phyloP scores from a whole-genome alignment of 92 coral and sea anemone species.

The Blastomussa wellsi region DNA sequence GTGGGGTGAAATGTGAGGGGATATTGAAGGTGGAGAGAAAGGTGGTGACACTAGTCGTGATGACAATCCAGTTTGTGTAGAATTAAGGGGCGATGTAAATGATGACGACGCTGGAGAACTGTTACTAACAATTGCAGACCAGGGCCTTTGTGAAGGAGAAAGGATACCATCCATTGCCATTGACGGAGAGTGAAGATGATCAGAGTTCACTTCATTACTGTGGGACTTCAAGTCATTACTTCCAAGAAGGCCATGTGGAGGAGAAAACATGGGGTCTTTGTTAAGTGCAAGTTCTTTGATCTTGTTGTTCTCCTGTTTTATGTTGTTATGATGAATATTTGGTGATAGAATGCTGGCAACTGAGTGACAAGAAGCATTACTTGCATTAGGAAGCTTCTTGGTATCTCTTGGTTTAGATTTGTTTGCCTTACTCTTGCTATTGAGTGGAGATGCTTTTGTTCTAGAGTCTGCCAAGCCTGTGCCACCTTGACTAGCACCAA shows the following conservation, averaged over 20 bases:
- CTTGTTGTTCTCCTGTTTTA: conserved; percentile 50
- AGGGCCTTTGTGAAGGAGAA: conserved; percentile 77
- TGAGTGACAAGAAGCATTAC: conserved; percentile 41
- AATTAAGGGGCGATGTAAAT: conserved; percentile 82
- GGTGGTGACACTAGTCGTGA: conserved; percentile 84
- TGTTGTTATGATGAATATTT: conserved; percentile 50
- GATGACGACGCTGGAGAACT: conserved; percentile 67
- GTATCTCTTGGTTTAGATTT: conserved; percentile 60
- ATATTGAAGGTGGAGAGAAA: conserved; percentile 84
- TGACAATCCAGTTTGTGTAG: conserved; percentile 68
- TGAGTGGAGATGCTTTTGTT: conserved; percentile 65
- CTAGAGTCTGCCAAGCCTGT: conserved; percentile 27
- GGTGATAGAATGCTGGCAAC: conserved; percentile 60
- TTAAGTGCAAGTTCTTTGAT: conserved; percentile 62
- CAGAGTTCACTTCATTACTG: conserved; percentile 79
- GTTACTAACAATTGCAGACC: conserved; percentile 59
- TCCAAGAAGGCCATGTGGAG: conserved; percentile 68
- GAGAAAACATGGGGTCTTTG: conserved; percentile 90
- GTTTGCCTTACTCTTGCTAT: conserved; percentile 53
- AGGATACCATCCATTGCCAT: conserved; percentile 74
- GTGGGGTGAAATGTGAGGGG: conserved; percentile 95
- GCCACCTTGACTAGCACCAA: conserved; percentile 16
- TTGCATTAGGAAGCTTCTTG: conserved; percentile 54
- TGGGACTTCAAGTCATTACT: conserved; percentile 64
- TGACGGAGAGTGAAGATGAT: conserved; percentile 70